phyloP scores from a whole-genome alignment of 2,797 vertebrate genomes.

The Peromyscus eremicus region DNA sequence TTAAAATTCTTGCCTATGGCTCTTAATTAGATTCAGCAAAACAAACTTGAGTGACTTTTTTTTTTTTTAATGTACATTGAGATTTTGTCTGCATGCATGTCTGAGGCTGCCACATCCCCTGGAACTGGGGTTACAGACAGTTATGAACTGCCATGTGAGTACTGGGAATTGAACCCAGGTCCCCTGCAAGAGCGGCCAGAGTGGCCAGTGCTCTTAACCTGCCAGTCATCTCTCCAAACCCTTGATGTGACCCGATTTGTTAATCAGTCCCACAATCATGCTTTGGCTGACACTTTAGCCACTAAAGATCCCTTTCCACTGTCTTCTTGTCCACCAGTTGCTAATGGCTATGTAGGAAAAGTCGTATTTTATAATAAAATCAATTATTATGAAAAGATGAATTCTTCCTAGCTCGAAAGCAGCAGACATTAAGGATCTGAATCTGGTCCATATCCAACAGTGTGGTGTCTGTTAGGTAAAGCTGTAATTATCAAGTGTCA shows the following conservation, averaged over 20 bases:
- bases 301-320: not conserved
- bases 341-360: constrained; percentile 18
- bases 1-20: constrained; percentile 24
- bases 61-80: not conserved
- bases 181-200: not conserved
- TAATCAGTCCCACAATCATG: not conserved
- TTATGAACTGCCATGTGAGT: not conserved
- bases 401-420: constrained; percentile 10
- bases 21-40: constrained; percentile 13
- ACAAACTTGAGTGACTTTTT: not conserved
- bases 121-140: not conserved
- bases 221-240: not conserved
- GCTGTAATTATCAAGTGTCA: constrained; percentile 56
- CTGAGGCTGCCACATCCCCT: not conserved
- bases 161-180: not conserved
- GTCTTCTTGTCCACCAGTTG: not conserved
- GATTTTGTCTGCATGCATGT: not conserved
- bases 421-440: constrained; percentile 40
- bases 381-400: constrained; percentile 59
- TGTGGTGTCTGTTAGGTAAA: constrained; percentile 19
- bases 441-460: constrained; percentile 15
- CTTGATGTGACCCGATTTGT: not conserved
- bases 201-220: not conserved
- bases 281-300: not conserved
- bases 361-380: constrained; percentile 43